A percentile compares a stretch with the other conserved stretches of the same genome.
Evolutionary conservation across 2,888 invertebrate genomes (phyloP).

Genomic region (Drosophila tanythrix): DNA sequence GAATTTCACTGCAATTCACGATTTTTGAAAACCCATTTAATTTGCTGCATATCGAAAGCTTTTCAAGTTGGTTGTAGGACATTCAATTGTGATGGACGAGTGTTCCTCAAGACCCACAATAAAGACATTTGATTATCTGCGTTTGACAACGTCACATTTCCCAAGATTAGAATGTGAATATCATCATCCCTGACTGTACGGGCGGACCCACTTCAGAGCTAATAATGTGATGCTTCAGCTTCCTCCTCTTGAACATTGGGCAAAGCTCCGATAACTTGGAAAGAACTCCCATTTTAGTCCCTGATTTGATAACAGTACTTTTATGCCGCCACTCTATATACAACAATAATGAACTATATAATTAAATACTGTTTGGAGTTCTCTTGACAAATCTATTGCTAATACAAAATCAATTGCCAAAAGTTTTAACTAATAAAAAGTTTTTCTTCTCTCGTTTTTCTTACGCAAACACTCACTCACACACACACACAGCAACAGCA

Average conservation of each 20-base stretch:
- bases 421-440: slow-evolving; percentile 43
- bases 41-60: neutral
- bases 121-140: no score
- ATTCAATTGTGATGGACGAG: no score
- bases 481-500: slow-evolving; percentile 21
- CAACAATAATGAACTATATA: neutral
- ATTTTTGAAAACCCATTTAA: neutral
- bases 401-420: slow-evolving; percentile 1
- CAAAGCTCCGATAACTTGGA: neutral
- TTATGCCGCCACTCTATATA: neutral
- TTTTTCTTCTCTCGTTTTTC: slow-evolving; percentile 20
- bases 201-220: no score
- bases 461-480: neutral
- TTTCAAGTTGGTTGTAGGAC: neutral
- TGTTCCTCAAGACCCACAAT: no score
- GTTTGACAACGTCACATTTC: no score
- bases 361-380: neutral
- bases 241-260: no score
- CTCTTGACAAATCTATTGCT: neutral
- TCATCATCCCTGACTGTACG: no score
- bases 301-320: neutral
- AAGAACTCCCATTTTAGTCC: neutral
- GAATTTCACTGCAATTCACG: neutral
- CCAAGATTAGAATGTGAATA: no score
- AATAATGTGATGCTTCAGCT: no score